phyloP scores from a whole-genome alignment of 2,113 vertebrate genomes.

The Calyptommatus sinebrachiatus region DNA sequence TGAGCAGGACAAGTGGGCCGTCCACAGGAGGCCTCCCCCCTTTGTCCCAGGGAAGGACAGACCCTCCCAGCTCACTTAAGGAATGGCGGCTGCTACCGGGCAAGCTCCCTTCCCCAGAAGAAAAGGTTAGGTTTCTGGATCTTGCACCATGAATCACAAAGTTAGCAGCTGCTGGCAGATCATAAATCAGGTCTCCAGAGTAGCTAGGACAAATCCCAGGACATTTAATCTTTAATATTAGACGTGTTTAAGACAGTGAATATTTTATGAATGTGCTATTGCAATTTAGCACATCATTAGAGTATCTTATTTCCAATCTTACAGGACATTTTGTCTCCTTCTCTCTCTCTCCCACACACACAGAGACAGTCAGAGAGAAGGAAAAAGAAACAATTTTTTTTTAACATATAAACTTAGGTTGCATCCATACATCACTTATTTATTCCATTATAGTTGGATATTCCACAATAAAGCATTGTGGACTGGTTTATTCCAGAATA shows the following conservation, averaged over 20 bases:
- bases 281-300: constrained; percentile 76
- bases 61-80: background rate
- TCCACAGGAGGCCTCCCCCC: background rate
- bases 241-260: constrained; percentile 74
- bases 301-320: constrained; percentile 37
- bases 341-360: too few relatives aligned
- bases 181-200: constrained; percentile 79
- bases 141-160: constrained; percentile 76
- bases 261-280: constrained; percentile 78
- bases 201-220: constrained; percentile 72
- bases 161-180: constrained; percentile 77
- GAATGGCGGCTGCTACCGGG: background rate
- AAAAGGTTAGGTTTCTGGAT: constrained; percentile 57
- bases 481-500: too few relatives aligned
- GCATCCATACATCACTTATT: too few relatives aligned
- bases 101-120: background rate
- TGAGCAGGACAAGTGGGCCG: background rate
- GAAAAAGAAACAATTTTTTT: too few relatives aligned
- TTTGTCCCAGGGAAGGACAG: background rate
- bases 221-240: constrained; percentile 80
- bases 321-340: constrained; percentile 19
- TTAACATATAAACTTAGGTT: too few relatives aligned
- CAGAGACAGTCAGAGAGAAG: too few relatives aligned
- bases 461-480: too few relatives aligned
- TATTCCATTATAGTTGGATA: too few relatives aligned